Evolutionary conservation across 2,113 vertebrate genomes (phyloP).

Genomic region (Spilogale gracilis): DNA sequence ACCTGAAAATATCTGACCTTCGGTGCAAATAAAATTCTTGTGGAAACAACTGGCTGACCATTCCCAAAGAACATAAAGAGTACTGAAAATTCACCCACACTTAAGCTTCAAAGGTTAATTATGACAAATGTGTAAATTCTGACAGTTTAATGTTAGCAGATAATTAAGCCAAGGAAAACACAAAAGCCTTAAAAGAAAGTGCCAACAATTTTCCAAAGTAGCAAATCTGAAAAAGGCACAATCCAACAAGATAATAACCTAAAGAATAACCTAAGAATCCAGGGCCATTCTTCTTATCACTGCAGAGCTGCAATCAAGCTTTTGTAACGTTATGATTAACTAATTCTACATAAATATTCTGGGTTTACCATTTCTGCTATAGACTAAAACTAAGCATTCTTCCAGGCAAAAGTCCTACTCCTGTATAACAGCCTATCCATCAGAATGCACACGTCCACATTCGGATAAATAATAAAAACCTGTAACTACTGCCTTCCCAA

Average conservation of each 20-base stretch:
- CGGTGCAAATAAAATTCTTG: slow-evolving; percentile 47
- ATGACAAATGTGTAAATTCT: slow-evolving; percentile 33
- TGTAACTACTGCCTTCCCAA: slow-evolving; percentile 42
- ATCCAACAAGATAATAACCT: slow-evolving; percentile 9
- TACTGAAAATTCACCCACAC: not conserved
- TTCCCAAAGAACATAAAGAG: slow-evolving; percentile 19
- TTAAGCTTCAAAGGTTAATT: slow-evolving; percentile 46
- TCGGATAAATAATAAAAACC: slow-evolving; percentile 40
- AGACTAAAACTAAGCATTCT: not conserved
- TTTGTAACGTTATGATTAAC: not conserved
- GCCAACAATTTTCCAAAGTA: slow-evolving; percentile 51
- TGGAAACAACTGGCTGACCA: not conserved
- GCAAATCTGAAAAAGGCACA: slow-evolving; percentile 23
- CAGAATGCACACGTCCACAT: not conserved
- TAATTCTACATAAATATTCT: slow-evolving; percentile 39
- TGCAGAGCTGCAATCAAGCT: not conserved
- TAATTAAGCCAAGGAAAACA: slow-evolving; percentile 51
- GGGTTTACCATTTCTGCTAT: slow-evolving; percentile 39
- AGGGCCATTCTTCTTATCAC: not conserved
- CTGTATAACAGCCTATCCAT: not conserved
- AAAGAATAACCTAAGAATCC: not conserved
- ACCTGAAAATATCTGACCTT: slow-evolving; percentile 63
- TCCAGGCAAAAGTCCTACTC: not conserved
- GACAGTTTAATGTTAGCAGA: not conserved
- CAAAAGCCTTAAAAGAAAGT: slow-evolving; percentile 39